Percentiles rank a stretch among this genome's conserved stretches.
Evolutionary conservation across 1,140 invertebrate genomes (phyloP).

Genomic region (Paralvinella palmiformis): DNA sequence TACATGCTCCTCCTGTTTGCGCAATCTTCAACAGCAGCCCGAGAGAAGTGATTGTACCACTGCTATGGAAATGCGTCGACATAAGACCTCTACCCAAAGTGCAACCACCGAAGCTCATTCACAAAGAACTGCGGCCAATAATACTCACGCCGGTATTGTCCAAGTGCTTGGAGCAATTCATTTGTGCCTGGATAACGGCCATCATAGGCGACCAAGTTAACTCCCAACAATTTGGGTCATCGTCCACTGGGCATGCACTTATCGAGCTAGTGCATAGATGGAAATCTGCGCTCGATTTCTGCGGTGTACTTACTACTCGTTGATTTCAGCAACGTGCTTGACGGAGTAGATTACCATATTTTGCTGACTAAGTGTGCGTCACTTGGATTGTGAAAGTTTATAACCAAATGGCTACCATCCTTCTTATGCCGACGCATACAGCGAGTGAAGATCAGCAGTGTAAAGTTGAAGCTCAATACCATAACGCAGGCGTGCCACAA

Average conservation of each 20-base stretch:
- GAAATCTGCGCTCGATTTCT: background rate
- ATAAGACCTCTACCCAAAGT: background rate
- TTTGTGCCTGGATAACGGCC: background rate
- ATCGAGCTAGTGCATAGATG: background rate
- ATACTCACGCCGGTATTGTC: constrained; percentile 3
- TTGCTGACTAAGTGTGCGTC: background rate
- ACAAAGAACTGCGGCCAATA: background rate
- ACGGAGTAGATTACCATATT: background rate
- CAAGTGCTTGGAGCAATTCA: background rate
- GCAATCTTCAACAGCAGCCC: background rate
- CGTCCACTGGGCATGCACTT: background rate
- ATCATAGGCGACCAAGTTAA: background rate
- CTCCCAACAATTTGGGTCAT: too few species aligned
- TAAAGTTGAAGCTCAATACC: background rate
- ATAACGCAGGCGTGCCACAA: background rate
- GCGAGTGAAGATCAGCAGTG: background rate
- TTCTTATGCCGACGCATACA: constrained; percentile 1
- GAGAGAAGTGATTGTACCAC: background rate
- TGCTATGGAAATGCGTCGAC: background rate
- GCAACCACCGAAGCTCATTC: background rate
- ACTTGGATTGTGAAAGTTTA: background rate
- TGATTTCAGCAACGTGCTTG: constrained; percentile 2
- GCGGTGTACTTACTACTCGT: background rate
- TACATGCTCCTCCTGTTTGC: background rate
- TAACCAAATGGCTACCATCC: background rate